A percentile compares a stretch with the other conserved stretches of the same genome.
Evolutionary conservation across 2,113 vertebrate genomes (phyloP).

Genomic region (Rhipidura dahli): DNA sequence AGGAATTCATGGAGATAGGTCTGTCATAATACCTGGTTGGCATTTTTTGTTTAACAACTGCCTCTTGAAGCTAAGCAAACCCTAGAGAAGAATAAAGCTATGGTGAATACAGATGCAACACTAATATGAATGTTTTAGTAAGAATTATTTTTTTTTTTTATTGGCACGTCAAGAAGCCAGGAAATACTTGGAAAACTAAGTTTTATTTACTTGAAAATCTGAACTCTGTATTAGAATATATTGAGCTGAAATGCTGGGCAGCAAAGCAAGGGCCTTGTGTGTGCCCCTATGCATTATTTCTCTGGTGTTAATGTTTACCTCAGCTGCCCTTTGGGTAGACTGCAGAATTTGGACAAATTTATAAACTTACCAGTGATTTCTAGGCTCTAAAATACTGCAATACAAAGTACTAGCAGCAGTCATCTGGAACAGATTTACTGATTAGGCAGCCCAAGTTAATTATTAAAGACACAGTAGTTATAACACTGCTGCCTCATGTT

Average conservation of each 20-base stretch:
- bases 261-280: neutral
- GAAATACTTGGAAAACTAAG: neutral
- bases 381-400: neutral
- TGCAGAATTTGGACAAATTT: neutral
- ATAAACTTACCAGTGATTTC: neutral
- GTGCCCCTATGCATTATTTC: neutral
- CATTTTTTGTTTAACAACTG: constrained; percentile 56
- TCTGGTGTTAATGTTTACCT: neutral
- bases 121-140: constrained; percentile 40
- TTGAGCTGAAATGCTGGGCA: neutral
- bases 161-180: neutral
- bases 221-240: neutral
- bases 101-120: constrained; percentile 9
- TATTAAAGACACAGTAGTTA: neutral
- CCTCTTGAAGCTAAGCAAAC: constrained; percentile 59
- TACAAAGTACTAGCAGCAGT: neutral
- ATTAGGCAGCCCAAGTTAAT: neutral
- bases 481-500: neutral
- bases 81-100: constrained; percentile 42
- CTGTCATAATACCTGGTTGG: constrained; percentile 53
- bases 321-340: neutral
- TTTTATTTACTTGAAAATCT: constrained; percentile 6
- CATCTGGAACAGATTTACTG: neutral
- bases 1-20: constrained; percentile 57
- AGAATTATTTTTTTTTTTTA: too few species aligned